Conservation (phyloP, 2,888 invertebrate species). For the Volucella inanis region DNA sequence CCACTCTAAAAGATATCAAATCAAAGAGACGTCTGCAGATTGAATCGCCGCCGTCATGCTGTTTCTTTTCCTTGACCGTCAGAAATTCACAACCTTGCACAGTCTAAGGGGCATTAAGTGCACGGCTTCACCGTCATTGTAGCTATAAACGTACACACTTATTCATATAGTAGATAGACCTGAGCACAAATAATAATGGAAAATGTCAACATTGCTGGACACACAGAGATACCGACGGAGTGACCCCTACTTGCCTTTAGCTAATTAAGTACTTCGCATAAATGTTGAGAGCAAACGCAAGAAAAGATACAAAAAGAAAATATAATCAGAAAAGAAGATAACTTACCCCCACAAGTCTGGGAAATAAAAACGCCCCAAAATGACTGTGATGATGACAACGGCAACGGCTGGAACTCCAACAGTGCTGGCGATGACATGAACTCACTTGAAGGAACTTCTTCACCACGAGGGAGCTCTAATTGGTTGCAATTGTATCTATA, state of each 20-base stretch:
- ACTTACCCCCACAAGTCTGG: conserved; percentile 61
- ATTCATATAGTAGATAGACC: not conserved
- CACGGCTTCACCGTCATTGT: not conserved
- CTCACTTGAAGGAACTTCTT: conserved; percentile 53
- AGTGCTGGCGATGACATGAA: conserved; percentile 45
- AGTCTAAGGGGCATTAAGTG: conserved; percentile 32
- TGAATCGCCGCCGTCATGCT: conserved; percentile 32
- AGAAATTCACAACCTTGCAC: conserved; percentile 21
- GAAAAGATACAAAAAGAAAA: conserved; percentile 15
- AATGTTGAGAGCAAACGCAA: conserved; percentile 29
- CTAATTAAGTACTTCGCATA: conserved; percentile 63
- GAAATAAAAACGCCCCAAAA: conserved; percentile 9
- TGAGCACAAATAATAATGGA: conserved; percentile 25
- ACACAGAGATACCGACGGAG: not conserved
- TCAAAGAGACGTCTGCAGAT: conserved; percentile 28
- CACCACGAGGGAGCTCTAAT: conserved; percentile 65
- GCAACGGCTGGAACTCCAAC: conserved; percentile 5
- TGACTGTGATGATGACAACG: conserved; percentile 36
- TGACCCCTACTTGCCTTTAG: conserved; percentile 47
- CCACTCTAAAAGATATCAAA: conserved; percentile 37
- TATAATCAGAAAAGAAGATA: not conserved
- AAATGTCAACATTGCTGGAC: conserved; percentile 32
- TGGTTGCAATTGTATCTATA: conserved; percentile 70
- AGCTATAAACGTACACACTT: too few species aligned
- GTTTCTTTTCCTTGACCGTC: conserved; percentile 8